Base-by-base conservation (phyloP, 2,888 invertebrate genomes). In the Apotomis betuletana region DNA sequence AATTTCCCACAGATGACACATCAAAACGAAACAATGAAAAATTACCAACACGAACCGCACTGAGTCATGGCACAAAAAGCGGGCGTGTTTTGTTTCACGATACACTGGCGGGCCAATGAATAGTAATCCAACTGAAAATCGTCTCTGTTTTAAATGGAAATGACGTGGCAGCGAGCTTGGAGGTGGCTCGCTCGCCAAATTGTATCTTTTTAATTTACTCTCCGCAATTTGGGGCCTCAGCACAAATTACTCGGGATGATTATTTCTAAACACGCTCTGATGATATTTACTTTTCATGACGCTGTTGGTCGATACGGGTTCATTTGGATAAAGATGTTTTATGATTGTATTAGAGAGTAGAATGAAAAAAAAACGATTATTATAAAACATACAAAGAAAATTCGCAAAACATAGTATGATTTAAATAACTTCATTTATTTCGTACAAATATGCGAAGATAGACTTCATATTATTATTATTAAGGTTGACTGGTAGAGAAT, bases 131-230 rank as follows among this genome's bases (percentile, higher is more conserved):
- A 9, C 55, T 67, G 65, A 55, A 65, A 67, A 70, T 70, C 54
- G 65, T 38, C 59, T 59, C 60, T 65, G 46, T 60, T 67, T 70
- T 61, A 67, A 70, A 70, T 70, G 70, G 65, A 70, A 61, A 70
- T 67, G 70, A 67, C 60, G 59, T 52, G 63, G 58, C 63, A 62
- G 51, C 46, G 61, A 49, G 5, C 46, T 44, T 9, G 12, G n/a
- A 41, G 27, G 44, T 15, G 27, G 6, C 55, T 9, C 9, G 49
- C 9, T 49, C 3, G 49, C 49, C n/a, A 12, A 52, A 44, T 55
- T 44, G 15, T 27, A 6, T 54, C 36, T 55, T 54, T 64, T 64
- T 65, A 46, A 65, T 65, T 27, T 13, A 27, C 46, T 57, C 27
- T 13, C 27, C 27, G 27, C 15, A 55, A 12, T 46, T 36, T n/a